A percentile compares a stretch with the other conserved stretches of the same genome.
These are phyloP conservation scores for Kryphioiulus occultus DNA, from an alignment of 2,888 invertebrate species.

Conservation along the genomic window DNA sequence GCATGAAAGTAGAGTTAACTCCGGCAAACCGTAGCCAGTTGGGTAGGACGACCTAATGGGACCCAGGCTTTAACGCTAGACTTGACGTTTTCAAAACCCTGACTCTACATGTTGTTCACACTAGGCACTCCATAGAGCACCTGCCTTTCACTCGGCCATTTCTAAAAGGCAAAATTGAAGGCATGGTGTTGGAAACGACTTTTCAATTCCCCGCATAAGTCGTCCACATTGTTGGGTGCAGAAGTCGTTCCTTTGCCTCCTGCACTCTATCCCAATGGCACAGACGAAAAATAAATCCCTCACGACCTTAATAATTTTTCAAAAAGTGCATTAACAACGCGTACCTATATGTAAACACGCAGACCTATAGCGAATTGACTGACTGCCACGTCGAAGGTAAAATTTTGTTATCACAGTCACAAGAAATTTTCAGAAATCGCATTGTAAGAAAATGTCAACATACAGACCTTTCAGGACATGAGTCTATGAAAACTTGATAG, in stretches of 20 bases:
- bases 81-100: constrained; percentile 48
- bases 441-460: neutral
- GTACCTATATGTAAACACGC: neutral
- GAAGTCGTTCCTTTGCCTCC: constrained; percentile 20
- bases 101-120: constrained; percentile 48
- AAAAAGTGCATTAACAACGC: constrained; percentile 12
- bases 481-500: no score
- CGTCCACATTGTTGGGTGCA: constrained; percentile 2
- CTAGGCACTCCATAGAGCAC: constrained; percentile 14
- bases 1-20: constrained; percentile 49
- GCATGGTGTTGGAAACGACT: constrained; percentile 41
- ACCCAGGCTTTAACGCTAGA: constrained; percentile 47
- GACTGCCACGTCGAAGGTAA: neutral
- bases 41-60: constrained; percentile 39
- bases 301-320: constrained; percentile 1
- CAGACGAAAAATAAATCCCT: constrained; percentile 29
- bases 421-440: neutral
- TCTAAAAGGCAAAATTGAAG: constrained; percentile 42
- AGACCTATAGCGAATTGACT: neutral
- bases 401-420: neutral
- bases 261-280: neutral
- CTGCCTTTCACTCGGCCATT: constrained; percentile 41
- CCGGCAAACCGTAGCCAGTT: constrained; percentile 38
- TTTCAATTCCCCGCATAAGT: constrained; percentile 39
- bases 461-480: no score